These are phyloP conservation scores for Pimpla rufipes DNA, from an alignment of 2,888 invertebrate genomes.

Conservation along the genomic window DNA sequence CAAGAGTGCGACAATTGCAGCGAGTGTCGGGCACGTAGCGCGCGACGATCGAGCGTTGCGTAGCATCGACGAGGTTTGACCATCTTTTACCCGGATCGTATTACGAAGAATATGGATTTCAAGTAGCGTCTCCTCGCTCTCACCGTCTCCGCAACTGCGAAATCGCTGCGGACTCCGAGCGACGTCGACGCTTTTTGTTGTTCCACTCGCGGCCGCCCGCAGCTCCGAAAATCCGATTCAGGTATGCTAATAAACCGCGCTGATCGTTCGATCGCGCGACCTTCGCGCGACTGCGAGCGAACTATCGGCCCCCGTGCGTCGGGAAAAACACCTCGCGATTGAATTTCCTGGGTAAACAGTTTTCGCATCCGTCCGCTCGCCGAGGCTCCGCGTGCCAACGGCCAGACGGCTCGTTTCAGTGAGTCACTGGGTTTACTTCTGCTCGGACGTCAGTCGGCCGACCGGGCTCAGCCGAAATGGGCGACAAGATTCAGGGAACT, in stretches of 20 bases:
- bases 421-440: not conserved
- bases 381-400: not conserved
- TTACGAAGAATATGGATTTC: constrained; percentile 25
- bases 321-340: constrained; percentile 5
- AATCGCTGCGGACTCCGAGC: not conserved
- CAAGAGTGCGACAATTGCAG: not conserved
- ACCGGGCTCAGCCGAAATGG: constrained; percentile 73
- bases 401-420: not conserved
- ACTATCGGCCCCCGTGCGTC: not conserved
- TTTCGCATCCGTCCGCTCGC: not conserved
- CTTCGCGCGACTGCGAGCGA: too few relatives aligned
- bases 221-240: constrained; percentile 14
- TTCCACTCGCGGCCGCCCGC: not conserved
- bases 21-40: constrained; percentile 17
- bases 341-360: not conserved
- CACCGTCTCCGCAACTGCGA: not conserved
- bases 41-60: not conserved
- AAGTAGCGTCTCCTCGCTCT: not conserved
- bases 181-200: constrained; percentile 19
- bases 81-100: not conserved
- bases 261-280: constrained; percentile 51
- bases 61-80: not conserved
- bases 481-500: constrained; percentile 78
- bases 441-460: not conserved
- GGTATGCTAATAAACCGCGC: constrained; percentile 24